Conservation (phyloP, 2,113 vertebrate species). For the Gulo gulo region DNA sequence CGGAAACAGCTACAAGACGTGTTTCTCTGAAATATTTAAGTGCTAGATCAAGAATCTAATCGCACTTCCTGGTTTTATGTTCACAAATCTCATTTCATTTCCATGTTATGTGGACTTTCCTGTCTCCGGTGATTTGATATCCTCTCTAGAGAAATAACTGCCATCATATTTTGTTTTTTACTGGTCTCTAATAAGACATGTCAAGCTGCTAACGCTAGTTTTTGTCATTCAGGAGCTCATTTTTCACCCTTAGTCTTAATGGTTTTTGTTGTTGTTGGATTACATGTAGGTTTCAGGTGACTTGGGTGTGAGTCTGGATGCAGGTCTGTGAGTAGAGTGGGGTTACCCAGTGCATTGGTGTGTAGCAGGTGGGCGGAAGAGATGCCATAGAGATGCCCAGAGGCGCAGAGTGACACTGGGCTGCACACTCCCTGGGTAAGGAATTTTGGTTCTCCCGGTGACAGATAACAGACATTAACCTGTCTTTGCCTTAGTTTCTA, state of each 20-base stretch:
- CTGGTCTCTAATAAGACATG: not conserved
- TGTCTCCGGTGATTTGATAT: not conserved
- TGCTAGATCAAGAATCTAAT: not conserved
- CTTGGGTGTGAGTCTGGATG: not conserved
- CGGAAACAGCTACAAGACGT: not conserved
- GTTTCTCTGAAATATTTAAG: not conserved
- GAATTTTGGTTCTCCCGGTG: accelerated
- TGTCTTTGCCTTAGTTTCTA: not conserved
- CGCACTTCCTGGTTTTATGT: not conserved
- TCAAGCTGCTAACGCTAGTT: not conserved
- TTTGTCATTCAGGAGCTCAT: not conserved
- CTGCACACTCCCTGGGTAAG: accelerated
- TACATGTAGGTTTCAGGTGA: not conserved
- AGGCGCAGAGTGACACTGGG: too few relatives aligned
- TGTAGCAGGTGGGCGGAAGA: not conserved
- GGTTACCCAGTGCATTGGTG: not conserved
- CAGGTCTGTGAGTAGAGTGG: not conserved
- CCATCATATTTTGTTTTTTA: not conserved
- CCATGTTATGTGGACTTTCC: not conserved
- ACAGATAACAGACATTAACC: not conserved
- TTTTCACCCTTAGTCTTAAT: not conserved
- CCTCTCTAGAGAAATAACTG: not conserved
- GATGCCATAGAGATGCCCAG: accelerated
- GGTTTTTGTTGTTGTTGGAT: not conserved
- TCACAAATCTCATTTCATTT: not conserved